Percentiles rank a stretch among this genome's conserved stretches.
These are phyloP conservation scores for Naso thynnoides DNA, from an alignment of 2,797 vertebrate genomes.

Conservation along the genomic window DNA sequence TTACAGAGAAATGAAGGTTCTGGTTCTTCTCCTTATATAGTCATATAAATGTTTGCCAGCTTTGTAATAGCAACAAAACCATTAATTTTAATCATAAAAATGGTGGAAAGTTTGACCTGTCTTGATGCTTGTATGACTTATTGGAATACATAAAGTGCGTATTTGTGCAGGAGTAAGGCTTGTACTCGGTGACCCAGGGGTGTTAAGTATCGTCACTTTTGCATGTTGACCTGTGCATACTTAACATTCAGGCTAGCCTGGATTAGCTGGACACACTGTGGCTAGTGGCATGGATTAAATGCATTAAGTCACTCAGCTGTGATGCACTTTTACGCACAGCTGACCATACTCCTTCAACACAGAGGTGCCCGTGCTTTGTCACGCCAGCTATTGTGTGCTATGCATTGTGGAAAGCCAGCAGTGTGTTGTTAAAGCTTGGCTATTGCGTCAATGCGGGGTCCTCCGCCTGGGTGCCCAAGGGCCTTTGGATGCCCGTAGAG, in stretches of 20 bases:
- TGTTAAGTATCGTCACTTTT: conserved; percentile 56
- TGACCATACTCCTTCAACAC: conserved; percentile 57
- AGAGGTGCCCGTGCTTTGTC: conserved; percentile 72
- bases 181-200: conserved; percentile 57
- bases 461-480: conserved; percentile 60
- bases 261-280: conserved; percentile 78
- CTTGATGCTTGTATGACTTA: conserved; percentile 28
- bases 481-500: conserved; percentile 60
- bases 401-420: conserved; percentile 56
- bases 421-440: conserved; percentile 79
- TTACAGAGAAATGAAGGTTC: conserved; percentile 1
- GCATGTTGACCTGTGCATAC: conserved; percentile 59
- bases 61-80: conserved; percentile 29
- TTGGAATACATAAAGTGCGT: conserved; percentile 26
- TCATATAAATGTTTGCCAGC: conserved; percentile 11
- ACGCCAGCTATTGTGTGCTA: conserved; percentile 79
- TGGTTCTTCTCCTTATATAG: conserved; percentile 20
- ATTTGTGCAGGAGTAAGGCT: conserved; percentile 13
- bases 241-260: conserved; percentile 56
- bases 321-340: conserved; percentile 67
- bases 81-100: conserved; percentile 14
- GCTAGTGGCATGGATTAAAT: conserved; percentile 75
- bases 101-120: conserved; percentile 2
- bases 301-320: conserved; percentile 67
- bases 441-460: conserved; percentile 72